These are phyloP conservation scores for Noturus placidus DNA, from an alignment of 2,113 vertebrate genomes.

Conservation along the genomic window DNA sequence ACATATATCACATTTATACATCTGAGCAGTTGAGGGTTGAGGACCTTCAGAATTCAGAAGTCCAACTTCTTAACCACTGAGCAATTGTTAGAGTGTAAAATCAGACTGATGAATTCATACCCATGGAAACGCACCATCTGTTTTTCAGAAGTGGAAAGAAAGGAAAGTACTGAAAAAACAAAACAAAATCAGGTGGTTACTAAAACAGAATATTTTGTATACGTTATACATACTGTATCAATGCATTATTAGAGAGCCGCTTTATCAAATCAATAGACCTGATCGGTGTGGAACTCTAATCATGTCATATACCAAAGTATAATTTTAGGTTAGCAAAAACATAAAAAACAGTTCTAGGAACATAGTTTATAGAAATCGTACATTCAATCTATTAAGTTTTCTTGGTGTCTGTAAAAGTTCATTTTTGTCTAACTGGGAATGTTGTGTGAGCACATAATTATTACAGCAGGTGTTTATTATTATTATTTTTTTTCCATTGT, in stretches of 20 bases:
- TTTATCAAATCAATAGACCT: not conserved
- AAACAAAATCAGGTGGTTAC: not conserved
- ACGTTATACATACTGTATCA: not conserved
- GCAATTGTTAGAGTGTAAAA: not conserved
- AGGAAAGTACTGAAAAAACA: not conserved
- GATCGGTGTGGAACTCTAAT: not conserved
- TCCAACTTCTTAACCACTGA: too few species aligned
- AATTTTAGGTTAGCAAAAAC: not conserved
- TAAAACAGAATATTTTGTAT: not conserved
- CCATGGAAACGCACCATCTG: not conserved
- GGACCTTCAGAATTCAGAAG: too few species aligned
- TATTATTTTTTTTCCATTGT: too few species aligned
- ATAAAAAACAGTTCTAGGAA: not conserved
- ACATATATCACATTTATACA: not conserved
- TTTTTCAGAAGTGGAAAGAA: not conserved
- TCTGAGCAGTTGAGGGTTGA: too few species aligned
- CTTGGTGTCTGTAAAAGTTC: not conserved
- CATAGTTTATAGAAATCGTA: not conserved
- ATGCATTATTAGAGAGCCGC: not conserved
- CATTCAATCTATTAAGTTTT: not conserved
- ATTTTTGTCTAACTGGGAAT: not conserved
- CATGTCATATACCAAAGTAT: not conserved
- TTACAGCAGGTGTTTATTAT: not conserved
- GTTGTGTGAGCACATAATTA: not conserved
- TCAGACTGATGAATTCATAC: not conserved